Percentiles rank a stretch among this genome's conserved stretches.
Evolutionary conservation across 2,113 vertebrate species (phyloP).

Genomic region (Eptatretus burgeri): DNA sequence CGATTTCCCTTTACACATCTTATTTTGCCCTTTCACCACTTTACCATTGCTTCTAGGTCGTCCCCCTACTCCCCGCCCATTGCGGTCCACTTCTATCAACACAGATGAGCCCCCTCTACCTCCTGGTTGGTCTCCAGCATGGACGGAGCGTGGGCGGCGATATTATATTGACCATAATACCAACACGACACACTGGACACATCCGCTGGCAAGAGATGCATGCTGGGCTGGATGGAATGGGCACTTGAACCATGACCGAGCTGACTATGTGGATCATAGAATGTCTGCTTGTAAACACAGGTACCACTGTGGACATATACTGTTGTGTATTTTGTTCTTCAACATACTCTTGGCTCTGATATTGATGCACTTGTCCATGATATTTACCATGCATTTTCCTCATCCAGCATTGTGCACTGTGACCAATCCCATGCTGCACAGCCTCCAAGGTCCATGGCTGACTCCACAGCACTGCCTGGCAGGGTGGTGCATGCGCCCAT

Average conservation of each 20-base stretch:
- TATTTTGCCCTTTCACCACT: too few relatives aligned
- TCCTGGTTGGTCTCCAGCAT: slow-evolving; percentile 77
- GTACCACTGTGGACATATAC: slow-evolving; percentile 79
- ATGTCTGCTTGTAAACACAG: slow-evolving; percentile 80
- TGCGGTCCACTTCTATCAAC: slow-evolving; percentile 25
- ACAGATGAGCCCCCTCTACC: slow-evolving; percentile 63
- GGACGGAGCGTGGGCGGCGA: slow-evolving; percentile 76
- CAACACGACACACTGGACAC: slow-evolving; percentile 96
- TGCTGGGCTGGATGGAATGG: slow-evolving; percentile 53
- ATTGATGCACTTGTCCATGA: too few relatives aligned
- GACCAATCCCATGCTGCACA: slow-evolving; percentile 49
- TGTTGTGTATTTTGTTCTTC: background rate
- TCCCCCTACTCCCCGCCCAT: too few relatives aligned
- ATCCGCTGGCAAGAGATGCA: slow-evolving; percentile 71
- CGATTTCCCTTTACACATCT: too few relatives aligned
- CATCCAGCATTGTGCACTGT: slow-evolving; percentile 55
- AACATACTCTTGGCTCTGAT: background rate
- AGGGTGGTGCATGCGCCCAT: slow-evolving; percentile 11
- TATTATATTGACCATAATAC: slow-evolving; percentile 97
- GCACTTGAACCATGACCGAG: slow-evolving; percentile 41
- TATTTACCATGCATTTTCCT: background rate
- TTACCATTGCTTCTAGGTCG: too few relatives aligned
- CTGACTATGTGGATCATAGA: slow-evolving; percentile 86
- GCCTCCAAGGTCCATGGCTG: slow-evolving; percentile 21
- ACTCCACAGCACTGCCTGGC: too few relatives aligned